Base-by-base conservation (phyloP, 2,888 invertebrate genomes). In the Ophion costatus region DNA sequence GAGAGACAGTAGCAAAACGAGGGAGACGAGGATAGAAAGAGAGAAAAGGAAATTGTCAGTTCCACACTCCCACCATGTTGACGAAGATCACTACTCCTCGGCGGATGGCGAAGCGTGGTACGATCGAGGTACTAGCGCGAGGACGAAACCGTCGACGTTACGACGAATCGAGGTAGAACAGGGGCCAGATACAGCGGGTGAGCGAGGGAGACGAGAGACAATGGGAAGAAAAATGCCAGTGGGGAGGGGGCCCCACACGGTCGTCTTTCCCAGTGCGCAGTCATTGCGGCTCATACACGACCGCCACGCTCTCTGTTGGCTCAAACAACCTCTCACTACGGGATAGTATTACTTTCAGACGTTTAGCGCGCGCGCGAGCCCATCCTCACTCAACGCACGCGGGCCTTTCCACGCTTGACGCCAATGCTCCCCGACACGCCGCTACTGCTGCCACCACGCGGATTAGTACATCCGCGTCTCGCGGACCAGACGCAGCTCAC, bases 311-410 rank as follows among this genome's bases (percentile, higher is more conserved):
- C 88, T 86, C 87, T 87, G 88, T 89, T 89, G 89, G 90, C 89
- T 89, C 89, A 91, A 91, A 90, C 91, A 90, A 89, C 90, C 91
- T 92, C 91, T 91, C 91, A 90, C 91, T 90, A 90, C 90, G 91
- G 90, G 91, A 91, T 90, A 90, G 91, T 91, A 92, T 91, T 92
- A 91, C 91, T 91, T 90, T 90, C 91, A 90, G 92, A 88, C 91
- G 91, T 92, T 92, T 91, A 91, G 91, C 86, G 87, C 82, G 80
- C 29, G 29, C 29, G 29, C 87, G 85, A 69, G 79, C 78, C 57
- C 71, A 64, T 64, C 73, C 78, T 73, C 80, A 67, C 80, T 66
- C 66, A 69, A n/a, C 77, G 10, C 42, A 57, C 69, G 64, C n/a
- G 78, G 76, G 76, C 75, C 81, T 70, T 76, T 76, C 61, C 56